Conservation (phyloP, 2,888 invertebrate species). For the Galeruca laticollis region DNA sequence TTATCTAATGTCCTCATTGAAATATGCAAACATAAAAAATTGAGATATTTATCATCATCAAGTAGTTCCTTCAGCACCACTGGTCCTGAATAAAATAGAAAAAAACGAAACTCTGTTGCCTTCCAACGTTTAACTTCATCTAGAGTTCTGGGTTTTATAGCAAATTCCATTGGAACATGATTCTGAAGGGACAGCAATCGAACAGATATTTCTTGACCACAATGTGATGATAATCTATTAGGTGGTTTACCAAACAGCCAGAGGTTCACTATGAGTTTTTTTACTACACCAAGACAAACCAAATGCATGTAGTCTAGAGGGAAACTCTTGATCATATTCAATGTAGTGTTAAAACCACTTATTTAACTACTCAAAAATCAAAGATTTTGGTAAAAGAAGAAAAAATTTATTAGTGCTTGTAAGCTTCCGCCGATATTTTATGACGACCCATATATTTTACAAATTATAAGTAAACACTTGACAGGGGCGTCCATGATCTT, state of each 20-base stretch:
- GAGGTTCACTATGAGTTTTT: not conserved
- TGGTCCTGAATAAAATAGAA: not conserved
- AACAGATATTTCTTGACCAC: conserved; percentile 6
- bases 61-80: conserved; percentile 6
- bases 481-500: no score
- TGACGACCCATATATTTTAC: no score
- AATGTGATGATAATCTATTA: not conserved
- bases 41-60: conserved; percentile 8
- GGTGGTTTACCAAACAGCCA: not conserved
- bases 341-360: no score
- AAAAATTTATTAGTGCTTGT: no score
- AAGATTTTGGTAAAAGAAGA: no score
- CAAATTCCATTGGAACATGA: conserved; percentile 10
- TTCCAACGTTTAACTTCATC: not conserved
- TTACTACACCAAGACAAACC: no score
- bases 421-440: no score
- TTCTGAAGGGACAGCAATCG: not conserved
- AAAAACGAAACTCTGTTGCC: conserved; percentile 2
- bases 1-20: not conserved
- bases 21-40: conserved; percentile 9
- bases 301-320: conserved; percentile 4
- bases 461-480: no score
- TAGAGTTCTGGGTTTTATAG: conserved; percentile 4
- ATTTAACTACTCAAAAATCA: no score
- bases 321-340: conserved; percentile 9